Base-by-base conservation (phyloP, 2,113 vertebrate species). In the Paracanthobrama guichenoti region DNA sequence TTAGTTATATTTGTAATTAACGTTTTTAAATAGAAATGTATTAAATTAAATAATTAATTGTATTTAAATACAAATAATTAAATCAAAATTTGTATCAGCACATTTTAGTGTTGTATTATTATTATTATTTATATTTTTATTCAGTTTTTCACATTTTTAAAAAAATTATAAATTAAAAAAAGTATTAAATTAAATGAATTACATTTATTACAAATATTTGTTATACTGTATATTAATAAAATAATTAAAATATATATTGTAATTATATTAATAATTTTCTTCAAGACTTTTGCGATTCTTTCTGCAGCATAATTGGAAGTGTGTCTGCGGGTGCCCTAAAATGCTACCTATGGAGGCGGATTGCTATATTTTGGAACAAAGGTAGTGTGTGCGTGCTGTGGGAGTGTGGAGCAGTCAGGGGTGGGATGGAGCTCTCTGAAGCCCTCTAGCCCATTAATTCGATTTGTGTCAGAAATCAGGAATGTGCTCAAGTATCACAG, bases 401-500 rank as follows among this genome's bases (percentile, higher is more conserved):
- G 28, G 28, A 71, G 84, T 60, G 59, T 75, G 48, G 31, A 28
- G 66, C 42, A 50, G 59, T 69, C 20, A 31, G 77, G 84, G 71
- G 78, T 81, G 80, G 75, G 87, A 90, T 53, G 39, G 79, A 79
- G 86, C 83, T 69, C 75, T 88, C 90, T 87, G 86, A 87, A 81
- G 87, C 85, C 88, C 89, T 24, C 60, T 62, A 82, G 85, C 89
- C 90, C 90, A 93, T 95, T 93, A 92, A 93, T 94, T 94, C 91
- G 93, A 93, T 94, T 94, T 93, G 89, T 94, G 92, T 95, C 94
- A 92, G 93, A 92, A 94, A 94, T 94, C 88, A 91, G 93, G 93
- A 95, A 94, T 94, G 94, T 88, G 91, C 91, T 94, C 91, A 93
- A 93, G 93, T 94, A 92, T 93, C 93, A 90, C 77, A 87, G 93